Evolutionary conservation across 2,113 vertebrate species (phyloP).

Genomic region (Otocyon megalotis): DNA sequence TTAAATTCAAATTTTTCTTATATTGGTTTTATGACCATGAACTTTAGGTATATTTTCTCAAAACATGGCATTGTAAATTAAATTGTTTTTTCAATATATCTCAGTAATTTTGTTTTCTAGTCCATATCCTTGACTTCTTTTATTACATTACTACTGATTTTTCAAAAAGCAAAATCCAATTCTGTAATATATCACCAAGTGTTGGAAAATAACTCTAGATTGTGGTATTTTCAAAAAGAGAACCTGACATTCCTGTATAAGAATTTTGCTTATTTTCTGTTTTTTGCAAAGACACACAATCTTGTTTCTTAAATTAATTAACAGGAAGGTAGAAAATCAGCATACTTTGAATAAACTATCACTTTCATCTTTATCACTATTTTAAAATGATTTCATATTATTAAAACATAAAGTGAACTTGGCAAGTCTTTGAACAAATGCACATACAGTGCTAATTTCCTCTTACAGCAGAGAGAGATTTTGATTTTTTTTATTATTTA

Average conservation of each 20-base stretch:
- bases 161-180: not conserved
- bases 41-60: slow-evolving; percentile 22
- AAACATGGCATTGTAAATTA: slow-evolving; percentile 43
- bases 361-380: not conserved
- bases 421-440: not conserved
- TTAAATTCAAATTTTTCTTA: slow-evolving; percentile 40
- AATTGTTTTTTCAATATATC: slow-evolving; percentile 22
- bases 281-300: not conserved
- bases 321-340: not conserved
- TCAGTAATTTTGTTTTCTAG: slow-evolving; percentile 34
- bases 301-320: not conserved
- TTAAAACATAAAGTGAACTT: not conserved
- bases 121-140: not conserved
- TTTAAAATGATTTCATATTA: not conserved
- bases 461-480: not conserved
- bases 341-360: not conserved
- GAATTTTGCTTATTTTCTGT: not conserved
- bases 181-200: not conserved
- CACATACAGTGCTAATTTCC: not conserved
- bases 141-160: slow-evolving; percentile 45
- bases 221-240: not conserved
- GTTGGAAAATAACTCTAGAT: not conserved
- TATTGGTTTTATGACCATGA: slow-evolving; percentile 16
- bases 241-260: not conserved
- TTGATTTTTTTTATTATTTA: not conserved